phyloP scores from a whole-genome alignment of 2,888 invertebrate species.

The Trachelus stipa region DNA sequence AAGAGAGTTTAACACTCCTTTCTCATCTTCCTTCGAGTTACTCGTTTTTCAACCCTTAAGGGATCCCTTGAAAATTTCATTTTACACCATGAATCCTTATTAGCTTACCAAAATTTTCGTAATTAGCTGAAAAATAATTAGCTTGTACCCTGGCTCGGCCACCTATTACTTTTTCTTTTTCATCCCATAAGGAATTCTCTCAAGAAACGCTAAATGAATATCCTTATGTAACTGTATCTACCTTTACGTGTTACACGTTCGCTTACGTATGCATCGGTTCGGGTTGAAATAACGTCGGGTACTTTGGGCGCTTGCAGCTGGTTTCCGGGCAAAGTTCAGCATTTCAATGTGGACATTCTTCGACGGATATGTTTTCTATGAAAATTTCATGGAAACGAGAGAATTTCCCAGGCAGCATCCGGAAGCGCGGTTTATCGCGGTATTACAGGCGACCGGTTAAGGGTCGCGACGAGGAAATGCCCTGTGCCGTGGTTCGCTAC shows the following conservation, averaged over 20 bases:
- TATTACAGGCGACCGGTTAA: constrained; percentile 49
- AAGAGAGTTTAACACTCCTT: not conserved
- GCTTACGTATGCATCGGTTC: not conserved
- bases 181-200: no score
- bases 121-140: not conserved
- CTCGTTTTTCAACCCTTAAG: not conserved
- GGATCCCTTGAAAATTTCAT: not conserved
- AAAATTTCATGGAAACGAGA: constrained; percentile 46
- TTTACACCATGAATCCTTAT: not conserved
- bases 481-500: constrained; percentile 29
- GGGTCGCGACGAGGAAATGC: constrained; percentile 41
- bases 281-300: not conserved
- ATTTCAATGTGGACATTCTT: constrained; percentile 7
- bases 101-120: not conserved
- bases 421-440: constrained; percentile 49
- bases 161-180: no score
- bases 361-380: constrained; percentile 23
- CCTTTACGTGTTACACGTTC: not conserved
- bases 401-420: constrained; percentile 22
- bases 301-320: not conserved
- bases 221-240: no score
- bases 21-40: not conserved
- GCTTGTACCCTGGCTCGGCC: not conserved
- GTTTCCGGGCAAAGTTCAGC: not conserved
- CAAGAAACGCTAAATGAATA: no score